A percentile compares a stretch with the other conserved stretches of the same genome.
phyloP scores from a whole-genome alignment of 2,113 vertebrate genomes.

The Mastomys coucha region DNA sequence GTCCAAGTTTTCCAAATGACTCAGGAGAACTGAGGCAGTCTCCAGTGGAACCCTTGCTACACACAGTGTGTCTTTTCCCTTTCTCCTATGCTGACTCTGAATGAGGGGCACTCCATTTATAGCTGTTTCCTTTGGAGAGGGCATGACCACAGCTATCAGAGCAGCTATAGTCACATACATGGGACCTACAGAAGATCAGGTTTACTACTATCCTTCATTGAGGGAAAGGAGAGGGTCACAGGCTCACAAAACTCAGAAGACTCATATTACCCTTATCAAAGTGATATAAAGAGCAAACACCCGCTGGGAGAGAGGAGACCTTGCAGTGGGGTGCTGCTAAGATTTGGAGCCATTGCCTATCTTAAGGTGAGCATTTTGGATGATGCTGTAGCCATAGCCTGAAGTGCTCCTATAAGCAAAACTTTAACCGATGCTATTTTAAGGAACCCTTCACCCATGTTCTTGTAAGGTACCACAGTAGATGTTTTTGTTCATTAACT shows the following conservation, averaged over 20 bases:
- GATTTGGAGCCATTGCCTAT: not conserved
- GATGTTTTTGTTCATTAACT: not conserved
- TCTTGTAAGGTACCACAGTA: not conserved
- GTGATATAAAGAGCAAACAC: not conserved
- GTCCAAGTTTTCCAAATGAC: not conserved
- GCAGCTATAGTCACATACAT: not conserved
- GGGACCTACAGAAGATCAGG: too few species aligned
- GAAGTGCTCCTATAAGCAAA: not conserved
- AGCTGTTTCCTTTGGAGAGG: not conserved
- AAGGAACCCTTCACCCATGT: not conserved
- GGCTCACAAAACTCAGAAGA: not conserved
- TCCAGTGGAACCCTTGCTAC: not conserved
- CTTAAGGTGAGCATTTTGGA: not conserved
- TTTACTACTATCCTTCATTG: not conserved
- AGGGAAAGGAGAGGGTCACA: not conserved
- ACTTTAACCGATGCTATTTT: not conserved
- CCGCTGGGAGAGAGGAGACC: not conserved
- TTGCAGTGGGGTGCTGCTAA: not conserved
- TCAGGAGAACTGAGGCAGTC: not conserved
- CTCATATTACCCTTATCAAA: not conserved
- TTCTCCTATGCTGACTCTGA: not conserved
- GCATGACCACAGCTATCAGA: too few species aligned
- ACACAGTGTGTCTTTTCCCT: not conserved
- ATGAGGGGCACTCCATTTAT: not conserved
- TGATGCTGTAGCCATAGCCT: not conserved